Base-by-base conservation (phyloP, 1,140 invertebrate species). In the Acyrthosiphon pisum region DNA sequence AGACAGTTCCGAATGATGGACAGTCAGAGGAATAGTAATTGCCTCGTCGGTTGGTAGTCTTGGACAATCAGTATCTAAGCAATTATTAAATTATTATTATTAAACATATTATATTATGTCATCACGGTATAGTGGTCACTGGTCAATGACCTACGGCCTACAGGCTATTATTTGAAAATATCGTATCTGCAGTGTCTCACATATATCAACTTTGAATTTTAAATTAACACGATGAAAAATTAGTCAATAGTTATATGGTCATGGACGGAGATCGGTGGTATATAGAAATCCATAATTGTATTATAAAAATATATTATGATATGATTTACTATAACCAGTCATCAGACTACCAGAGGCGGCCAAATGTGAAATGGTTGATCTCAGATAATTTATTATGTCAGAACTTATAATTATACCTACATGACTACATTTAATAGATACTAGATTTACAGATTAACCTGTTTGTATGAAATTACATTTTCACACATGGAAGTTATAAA, bases 1-100 rank as follows among this genome's bases (percentile, higher is more conserved):
- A 0, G 97, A 96, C 76, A 98, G 94, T 95, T 98, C 97, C 87
- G 97, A 95, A 6, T 97, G 97, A 7, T 95, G 95, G 2, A 95
- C 95, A 8, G 97, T 95, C 89, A 97, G 95, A 0, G 97, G 97
- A 48, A 98, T 96, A 76, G 96, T 97, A n/a, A 98, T 95, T 3
- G 97, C 97, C 9, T 96, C 95, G 44, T 96, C 94, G 1, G 95
- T 94, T 1, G 97, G 96, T 93, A 98, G 94, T 88, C 97, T 95
- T 0, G 97, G 97, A 95, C 97, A 98, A 94, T 97, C 97, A 0
- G 96, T 95, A 94, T 97, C 97, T 94, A 96, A 95, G 93, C 96
- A 90, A 44, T 86, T 18, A 76, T 76, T n/a, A 76, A 76, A 76
- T 76, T 7, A 76, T 76, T 7, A 76, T 76, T 68, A 68, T 68